Conservation (phyloP, 2,113 vertebrate genomes). For the Sander vitreus region DNA sequence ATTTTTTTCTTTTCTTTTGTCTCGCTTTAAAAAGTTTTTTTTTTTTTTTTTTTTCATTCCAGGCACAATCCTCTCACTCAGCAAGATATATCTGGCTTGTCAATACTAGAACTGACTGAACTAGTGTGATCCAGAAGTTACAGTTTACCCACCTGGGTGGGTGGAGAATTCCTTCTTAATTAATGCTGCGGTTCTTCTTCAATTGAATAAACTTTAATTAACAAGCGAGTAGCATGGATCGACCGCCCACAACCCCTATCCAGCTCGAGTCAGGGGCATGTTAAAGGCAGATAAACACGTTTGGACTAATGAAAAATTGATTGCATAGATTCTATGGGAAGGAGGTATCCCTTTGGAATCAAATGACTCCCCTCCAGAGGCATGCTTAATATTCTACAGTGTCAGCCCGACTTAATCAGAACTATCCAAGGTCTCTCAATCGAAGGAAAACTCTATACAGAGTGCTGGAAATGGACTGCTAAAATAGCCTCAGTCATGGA, state of each 20-base stretch:
- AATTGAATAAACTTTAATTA: constrained; percentile 99
- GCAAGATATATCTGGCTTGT: constrained; percentile 42
- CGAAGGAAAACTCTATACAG: constrained; percentile 78
- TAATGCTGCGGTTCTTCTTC: constrained; percentile 93
- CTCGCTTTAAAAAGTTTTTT: constrained; percentile 39
- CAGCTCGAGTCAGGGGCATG: constrained; percentile 89
- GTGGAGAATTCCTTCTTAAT: constrained; percentile 90
- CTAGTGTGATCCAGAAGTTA: constrained; percentile 24
- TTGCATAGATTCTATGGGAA: constrained; percentile 91
- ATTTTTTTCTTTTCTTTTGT: constrained; percentile 26
- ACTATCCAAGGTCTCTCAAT: constrained; percentile 79
- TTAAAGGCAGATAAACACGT: constrained; percentile 99
- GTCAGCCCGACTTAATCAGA: constrained; percentile 77
- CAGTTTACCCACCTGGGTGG: constrained; percentile 62
- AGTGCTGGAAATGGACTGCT: constrained; percentile 62
- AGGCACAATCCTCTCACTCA: constrained; percentile 43
- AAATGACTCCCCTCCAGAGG: constrained; percentile 78
- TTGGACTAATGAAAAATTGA: constrained; percentile 99
- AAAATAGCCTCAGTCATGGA: constrained; percentile 31
- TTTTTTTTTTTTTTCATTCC: constrained; percentile 43
- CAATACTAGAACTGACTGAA: constrained; percentile 15
- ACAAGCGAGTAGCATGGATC: constrained; percentile 94
- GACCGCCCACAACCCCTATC: constrained; percentile 84
- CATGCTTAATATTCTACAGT: constrained; percentile 82
- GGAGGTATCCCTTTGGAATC: constrained; percentile 85